phyloP scores from a whole-genome alignment of 2,113 vertebrate species.

The Pteronura brasiliensis region DNA sequence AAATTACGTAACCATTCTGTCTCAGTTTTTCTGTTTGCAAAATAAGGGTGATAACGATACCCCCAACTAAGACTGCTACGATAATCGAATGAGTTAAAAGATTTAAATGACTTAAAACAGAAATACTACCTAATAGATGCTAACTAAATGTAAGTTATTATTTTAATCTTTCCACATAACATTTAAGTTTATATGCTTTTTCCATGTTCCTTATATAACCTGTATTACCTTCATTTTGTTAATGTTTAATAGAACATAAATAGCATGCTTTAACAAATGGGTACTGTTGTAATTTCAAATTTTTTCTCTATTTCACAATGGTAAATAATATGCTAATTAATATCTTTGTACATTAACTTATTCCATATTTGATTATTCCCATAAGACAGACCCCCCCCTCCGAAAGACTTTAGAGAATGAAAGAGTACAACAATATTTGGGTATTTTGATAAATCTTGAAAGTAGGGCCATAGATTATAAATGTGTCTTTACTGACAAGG shows the following conservation, averaged over 20 bases:
- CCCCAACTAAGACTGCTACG: background rate
- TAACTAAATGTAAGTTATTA: conserved; percentile 35
- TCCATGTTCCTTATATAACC: background rate
- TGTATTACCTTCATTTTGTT: background rate
- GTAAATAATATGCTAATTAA: background rate
- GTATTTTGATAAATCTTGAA: conserved; percentile 7
- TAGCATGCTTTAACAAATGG: background rate
- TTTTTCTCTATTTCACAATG: background rate
- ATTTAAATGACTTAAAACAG: conserved; percentile 39
- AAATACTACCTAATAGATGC: background rate
- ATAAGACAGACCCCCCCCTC: background rate
- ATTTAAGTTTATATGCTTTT: background rate
- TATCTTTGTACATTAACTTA: background rate
- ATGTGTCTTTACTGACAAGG: background rate
- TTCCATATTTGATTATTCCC: conserved; percentile 3
- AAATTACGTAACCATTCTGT: background rate
- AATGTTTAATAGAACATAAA: background rate
- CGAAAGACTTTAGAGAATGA: background rate
- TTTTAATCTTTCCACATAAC: background rate
- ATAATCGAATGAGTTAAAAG: conserved; percentile 34
- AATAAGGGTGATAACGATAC: background rate
- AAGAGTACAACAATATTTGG: background rate
- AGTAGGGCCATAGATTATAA: background rate
- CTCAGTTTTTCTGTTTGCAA: conserved; percentile 27
- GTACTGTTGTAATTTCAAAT: background rate